A percentile compares a stretch with the other conserved stretches of the same genome.
Evolutionary conservation across 2,888 invertebrate genomes (phyloP).

Genomic region (Parasteatoda lunata): DNA sequence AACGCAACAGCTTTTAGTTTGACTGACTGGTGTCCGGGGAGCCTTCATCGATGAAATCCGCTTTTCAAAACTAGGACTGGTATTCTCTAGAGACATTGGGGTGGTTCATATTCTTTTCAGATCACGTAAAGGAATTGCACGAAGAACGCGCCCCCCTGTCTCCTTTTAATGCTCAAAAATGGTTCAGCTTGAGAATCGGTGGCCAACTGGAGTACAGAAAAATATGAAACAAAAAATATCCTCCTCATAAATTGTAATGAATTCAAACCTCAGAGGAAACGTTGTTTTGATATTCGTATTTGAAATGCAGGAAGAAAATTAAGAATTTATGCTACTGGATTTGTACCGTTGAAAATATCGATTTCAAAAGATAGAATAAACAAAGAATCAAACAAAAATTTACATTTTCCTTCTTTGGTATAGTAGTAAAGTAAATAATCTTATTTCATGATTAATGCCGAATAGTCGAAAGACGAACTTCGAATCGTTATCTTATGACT

Average conservation of each 20-base stretch:
- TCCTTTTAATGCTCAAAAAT: not conserved
- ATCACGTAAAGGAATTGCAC: conserved; percentile 37
- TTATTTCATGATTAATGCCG: not conserved
- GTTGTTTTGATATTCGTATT: not conserved
- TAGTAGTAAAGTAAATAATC: not conserved
- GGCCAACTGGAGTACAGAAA: conserved; percentile 10
- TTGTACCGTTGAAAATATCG: not conserved
- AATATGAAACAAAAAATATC: not conserved
- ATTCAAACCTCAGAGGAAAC: not conserved
- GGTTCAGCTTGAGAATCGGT: not conserved
- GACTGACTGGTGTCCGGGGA: conserved; percentile 32
- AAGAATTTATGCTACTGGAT: not conserved
- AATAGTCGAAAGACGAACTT: not conserved
- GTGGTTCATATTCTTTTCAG: conserved; percentile 27
- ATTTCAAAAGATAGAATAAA: no score
- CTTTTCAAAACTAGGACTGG: conserved; percentile 10
- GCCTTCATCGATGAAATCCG: conserved; percentile 29
- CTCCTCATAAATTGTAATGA: conserved; percentile 1
- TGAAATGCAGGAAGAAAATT: not conserved
- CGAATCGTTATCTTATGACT: no score
- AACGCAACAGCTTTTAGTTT: conserved; percentile 24
- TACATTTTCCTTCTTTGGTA: not conserved
- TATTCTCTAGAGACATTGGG: conserved; percentile 4
- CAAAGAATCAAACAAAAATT: not conserved
- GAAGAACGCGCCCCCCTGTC: conserved; percentile 22